Percentiles rank a stretch among this genome's conserved stretches.
Conservation (phyloP, 2,888 invertebrate species). For the Rhopalosiphum nymphaeae region DNA sequence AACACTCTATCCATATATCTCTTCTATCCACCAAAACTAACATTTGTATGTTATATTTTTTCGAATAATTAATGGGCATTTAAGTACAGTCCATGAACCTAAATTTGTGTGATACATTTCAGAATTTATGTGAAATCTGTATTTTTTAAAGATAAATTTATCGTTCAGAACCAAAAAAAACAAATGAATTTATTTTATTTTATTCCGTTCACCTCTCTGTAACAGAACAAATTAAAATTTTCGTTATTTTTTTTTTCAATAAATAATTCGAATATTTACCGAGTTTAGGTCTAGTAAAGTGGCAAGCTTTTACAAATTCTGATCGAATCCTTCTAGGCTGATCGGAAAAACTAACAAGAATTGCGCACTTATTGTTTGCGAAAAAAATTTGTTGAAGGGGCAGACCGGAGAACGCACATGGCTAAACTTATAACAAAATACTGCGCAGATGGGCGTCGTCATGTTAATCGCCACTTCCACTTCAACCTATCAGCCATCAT, state of each 20-base stretch:
- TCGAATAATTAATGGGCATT: not conserved
- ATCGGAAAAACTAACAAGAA: not conserved
- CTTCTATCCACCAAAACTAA: not conserved
- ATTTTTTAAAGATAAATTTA: not conserved
- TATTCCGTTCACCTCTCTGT: not conserved
- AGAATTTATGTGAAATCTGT: not conserved
- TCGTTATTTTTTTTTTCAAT: not conserved
- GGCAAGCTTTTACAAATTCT: not conserved
- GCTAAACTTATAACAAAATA: not conserved
- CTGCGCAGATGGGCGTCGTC: not conserved
- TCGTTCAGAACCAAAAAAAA: not conserved
- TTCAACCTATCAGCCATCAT: not conserved
- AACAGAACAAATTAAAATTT: not conserved
- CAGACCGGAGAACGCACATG: not conserved
- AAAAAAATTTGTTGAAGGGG: not conserved
- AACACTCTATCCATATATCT: not conserved
- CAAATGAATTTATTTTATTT: not conserved
- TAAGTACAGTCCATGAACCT: not conserved
- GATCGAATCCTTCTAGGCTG: not conserved
- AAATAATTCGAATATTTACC: not conserved
- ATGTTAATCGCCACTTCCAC: not conserved
- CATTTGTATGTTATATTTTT: not conserved
- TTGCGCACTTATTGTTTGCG: not conserved
- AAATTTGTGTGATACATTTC: not conserved
- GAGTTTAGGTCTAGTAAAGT: not conserved